Evolutionary conservation across 2,888 invertebrate species (phyloP).

Genomic region (Parelbella ahira): DNA sequence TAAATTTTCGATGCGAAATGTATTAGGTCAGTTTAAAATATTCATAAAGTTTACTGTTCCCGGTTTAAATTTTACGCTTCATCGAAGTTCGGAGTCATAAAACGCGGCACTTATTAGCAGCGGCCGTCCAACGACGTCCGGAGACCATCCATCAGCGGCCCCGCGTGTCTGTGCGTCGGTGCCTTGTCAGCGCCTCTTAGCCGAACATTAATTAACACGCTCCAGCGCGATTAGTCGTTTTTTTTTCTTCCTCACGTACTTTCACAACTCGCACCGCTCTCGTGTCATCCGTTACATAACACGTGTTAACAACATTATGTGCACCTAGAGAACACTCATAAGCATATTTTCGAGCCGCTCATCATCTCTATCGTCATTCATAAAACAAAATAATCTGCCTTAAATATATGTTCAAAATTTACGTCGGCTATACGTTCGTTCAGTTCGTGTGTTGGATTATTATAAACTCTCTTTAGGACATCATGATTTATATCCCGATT

Average conservation of each 20-base stretch:
- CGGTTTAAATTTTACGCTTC: slow-evolving; percentile 53
- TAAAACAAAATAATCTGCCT: slow-evolving; percentile 7
- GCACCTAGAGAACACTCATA: no score
- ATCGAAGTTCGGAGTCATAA: slow-evolving; percentile 52
- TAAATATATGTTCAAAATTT: no score
- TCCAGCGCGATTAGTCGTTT: slow-evolving; percentile 8
- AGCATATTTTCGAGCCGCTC: no score
- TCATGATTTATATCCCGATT: slow-evolving; percentile 47
- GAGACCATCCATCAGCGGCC: slow-evolving; percentile 55
- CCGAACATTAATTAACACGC: slow-evolving; percentile 56
- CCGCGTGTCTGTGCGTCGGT: slow-evolving; percentile 35
- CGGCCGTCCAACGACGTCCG: slow-evolving; percentile 36
- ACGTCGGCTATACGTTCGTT: no score
- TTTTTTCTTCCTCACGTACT: slow-evolving; percentile 8
- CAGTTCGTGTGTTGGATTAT: slow-evolving; percentile 53
- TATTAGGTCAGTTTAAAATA: no score
- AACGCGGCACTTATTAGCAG: slow-evolving; percentile 52
- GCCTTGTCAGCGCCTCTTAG: slow-evolving; percentile 52
- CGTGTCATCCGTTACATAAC: slow-evolving; percentile 18
- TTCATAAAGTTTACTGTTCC: slow-evolving; percentile 41
- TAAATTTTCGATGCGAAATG: no score
- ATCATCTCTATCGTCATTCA: slow-evolving; percentile 6
- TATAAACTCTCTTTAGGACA: slow-evolving; percentile 49
- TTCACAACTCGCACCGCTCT: slow-evolving; percentile 5
- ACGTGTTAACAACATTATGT: no score